phyloP scores from a whole-genome alignment of 2,113 vertebrate genomes.

The cat (Felis catus) region F.catus_Fca126_mat1.0 CM031426.1:38127501-38128000 shows the following conservation, averaged over 20 bases:
- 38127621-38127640: neutral
- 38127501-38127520: neutral
- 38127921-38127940: too few relatives aligned
- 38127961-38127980: too few relatives aligned
- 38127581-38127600: neutral
- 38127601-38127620: neutral
- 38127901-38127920: too few relatives aligned
- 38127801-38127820: neutral
- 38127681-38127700: neutral
- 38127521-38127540: rapidly evolving
- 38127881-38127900: too few relatives aligned
- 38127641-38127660: neutral
- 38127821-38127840: neutral
- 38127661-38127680: neutral
- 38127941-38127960: too few relatives aligned
- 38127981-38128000: too few relatives aligned
- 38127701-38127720: neutral
- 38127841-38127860: too few relatives aligned
- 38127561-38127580: neutral
- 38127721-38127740: neutral
- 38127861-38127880: too few relatives aligned
- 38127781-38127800: neutral
- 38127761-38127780: neutral
- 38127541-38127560: neutral
- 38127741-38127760: neutral